Conservation (phyloP, 1,140 invertebrate species). For the Habropoda laboriosa region DNA sequence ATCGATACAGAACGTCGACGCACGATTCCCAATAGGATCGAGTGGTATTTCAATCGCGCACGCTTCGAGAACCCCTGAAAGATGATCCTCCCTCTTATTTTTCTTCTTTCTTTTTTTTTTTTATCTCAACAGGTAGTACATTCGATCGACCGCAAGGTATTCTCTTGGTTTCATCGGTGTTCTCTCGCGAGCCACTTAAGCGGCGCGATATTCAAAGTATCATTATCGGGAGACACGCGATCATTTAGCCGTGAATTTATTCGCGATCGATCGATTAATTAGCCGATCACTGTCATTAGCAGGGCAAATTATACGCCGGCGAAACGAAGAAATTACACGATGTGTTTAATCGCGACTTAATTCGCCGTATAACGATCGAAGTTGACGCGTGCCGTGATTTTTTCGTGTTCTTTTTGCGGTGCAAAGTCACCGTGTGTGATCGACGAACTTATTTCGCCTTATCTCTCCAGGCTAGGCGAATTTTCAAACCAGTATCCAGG, state of each 20-base stretch:
- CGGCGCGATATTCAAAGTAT: not conserved
- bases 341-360: constrained; percentile 4
- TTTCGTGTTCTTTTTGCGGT: not conserved
- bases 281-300: constrained; percentile 33
- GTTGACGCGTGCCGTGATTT: constrained; percentile 10
- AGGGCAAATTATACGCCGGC: constrained; percentile 20
- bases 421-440: not conserved
- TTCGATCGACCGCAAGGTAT: not conserved
- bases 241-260: constrained; percentile 26
- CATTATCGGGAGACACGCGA: constrained; percentile 28
- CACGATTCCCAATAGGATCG: constrained; percentile 24
- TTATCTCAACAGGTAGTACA: not conserved
- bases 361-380: not conserved
- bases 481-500: not conserved
- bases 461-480: not conserved
- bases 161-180: too few relatives aligned
- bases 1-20: constrained; percentile 25
- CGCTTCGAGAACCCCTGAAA: constrained; percentile 20
- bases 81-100: not conserved
- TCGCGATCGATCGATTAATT: constrained; percentile 35
- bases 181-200: not conserved
- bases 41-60: constrained; percentile 3
- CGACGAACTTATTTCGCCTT: constrained; percentile 13
- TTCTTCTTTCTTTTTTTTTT: not conserved
- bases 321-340: constrained; percentile 33